Conservation (phyloP, 2,113 vertebrate species). For the Ceuthmochares aereus region DNA sequence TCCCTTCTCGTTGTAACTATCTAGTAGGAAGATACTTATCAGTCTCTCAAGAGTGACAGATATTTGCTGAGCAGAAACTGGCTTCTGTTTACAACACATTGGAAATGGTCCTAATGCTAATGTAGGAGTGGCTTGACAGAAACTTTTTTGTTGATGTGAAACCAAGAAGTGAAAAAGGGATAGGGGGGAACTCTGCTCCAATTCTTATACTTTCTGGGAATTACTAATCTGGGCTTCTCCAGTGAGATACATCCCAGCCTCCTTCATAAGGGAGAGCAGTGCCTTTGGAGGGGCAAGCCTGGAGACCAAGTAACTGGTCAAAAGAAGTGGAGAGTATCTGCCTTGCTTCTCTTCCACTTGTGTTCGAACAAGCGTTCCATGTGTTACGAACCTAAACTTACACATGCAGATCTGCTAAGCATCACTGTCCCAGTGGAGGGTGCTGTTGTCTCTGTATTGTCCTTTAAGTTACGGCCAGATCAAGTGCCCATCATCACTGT, state of each 20-base stretch:
- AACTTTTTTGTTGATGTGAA: background rate
- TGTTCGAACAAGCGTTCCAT: no score
- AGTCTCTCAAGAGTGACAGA: background rate
- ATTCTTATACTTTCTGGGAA: background rate
- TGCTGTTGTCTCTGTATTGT: background rate
- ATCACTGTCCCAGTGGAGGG: background rate
- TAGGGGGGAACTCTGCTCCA: background rate
- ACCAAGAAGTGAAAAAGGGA: background rate
- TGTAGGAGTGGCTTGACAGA: background rate
- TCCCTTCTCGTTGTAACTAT: background rate
- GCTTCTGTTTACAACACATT: background rate
- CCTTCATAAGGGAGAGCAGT: background rate
- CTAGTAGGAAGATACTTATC: background rate
- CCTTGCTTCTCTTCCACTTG: background rate
- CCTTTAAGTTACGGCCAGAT: background rate
- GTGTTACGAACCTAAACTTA: rapidly evolving
- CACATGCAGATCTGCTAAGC: background rate
- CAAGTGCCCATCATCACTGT: background rate
- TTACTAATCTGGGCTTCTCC: background rate
- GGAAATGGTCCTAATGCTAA: background rate
- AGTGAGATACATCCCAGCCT: background rate
- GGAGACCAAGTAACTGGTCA: background rate
- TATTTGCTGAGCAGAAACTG: background rate
- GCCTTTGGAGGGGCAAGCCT: background rate
- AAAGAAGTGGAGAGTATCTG: background rate